Conservation (phyloP, 2,797 vertebrate species). For the Oryzias dopingdopingensis region DNA sequence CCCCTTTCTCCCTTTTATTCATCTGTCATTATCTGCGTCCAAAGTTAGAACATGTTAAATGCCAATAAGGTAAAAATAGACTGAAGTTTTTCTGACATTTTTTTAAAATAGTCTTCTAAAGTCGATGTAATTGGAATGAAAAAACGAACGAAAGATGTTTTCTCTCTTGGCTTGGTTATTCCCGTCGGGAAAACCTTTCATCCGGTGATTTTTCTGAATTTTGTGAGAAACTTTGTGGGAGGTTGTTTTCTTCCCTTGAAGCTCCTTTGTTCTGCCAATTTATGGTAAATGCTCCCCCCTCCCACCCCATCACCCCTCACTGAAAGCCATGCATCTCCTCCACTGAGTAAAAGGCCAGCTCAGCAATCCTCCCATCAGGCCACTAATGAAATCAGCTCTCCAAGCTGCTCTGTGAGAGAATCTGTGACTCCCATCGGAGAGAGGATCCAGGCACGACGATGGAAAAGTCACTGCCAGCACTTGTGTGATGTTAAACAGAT, state of each 20-base stretch:
- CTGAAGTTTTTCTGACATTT: constrained; percentile 23
- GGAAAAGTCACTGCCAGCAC: constrained; percentile 4
- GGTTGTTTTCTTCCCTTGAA: constrained; percentile 1
- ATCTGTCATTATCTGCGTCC: constrained; percentile 42
- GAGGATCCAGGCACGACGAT: constrained; percentile 20
- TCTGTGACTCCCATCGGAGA: constrained; percentile 44
- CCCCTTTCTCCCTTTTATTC: constrained; percentile 22
- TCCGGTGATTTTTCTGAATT: neutral
- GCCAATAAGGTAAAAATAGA: constrained; percentile 52
- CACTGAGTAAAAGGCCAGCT: constrained; percentile 56
- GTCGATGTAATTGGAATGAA: neutral
- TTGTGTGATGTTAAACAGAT: constrained; percentile 14
- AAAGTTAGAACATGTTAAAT: constrained; percentile 19
- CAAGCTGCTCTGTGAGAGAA: constrained; percentile 52
- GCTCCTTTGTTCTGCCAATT: neutral
- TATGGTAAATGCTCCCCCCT: constrained; percentile 11
- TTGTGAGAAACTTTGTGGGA: neutral
- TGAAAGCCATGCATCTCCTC: constrained; percentile 33
- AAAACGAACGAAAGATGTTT: neutral
- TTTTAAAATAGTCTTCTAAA: neutral
- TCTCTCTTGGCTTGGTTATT: neutral
- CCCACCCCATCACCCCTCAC: neutral
- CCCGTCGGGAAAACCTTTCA: neutral
- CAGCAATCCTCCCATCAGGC: constrained; percentile 54
- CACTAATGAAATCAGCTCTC: constrained; percentile 60